Evolutionary conservation across 2,888 invertebrate genomes (phyloP).

Genomic region (Masnerella sp.): DNA sequence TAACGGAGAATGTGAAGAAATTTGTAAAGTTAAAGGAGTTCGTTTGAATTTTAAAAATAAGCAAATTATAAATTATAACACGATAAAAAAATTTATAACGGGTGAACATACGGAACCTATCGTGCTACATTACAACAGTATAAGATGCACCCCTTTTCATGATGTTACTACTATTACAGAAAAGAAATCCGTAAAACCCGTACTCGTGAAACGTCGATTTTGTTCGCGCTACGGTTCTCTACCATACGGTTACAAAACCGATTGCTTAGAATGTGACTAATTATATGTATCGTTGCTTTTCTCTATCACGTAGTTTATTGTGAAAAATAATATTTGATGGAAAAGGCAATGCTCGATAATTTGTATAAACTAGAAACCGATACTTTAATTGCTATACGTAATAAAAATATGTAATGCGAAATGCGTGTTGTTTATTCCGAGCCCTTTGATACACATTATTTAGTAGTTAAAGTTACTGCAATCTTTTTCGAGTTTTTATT

Average conservation of each 20-base stretch:
- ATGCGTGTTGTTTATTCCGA: too few relatives aligned
- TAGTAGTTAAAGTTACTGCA: too few relatives aligned
- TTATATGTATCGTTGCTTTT: too few relatives aligned
- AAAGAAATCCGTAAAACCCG: conserved; percentile 6
- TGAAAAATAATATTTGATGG: too few relatives aligned
- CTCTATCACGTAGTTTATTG: too few relatives aligned
- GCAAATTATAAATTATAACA: conserved; percentile 1
- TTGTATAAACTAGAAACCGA: too few relatives aligned
- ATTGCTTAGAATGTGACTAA: too few relatives aligned
- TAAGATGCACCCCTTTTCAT: conserved; percentile 1
- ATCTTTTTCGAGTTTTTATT: too few relatives aligned
- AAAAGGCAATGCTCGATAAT: too few relatives aligned
- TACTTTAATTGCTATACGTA: too few relatives aligned
- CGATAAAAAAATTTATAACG: not conserved
- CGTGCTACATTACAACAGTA: not conserved
- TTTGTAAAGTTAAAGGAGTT: conserved; percentile 34
- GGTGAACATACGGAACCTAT: not conserved
- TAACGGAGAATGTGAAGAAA: not conserved
- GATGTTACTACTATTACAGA: not conserved
- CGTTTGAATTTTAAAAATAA: conserved; percentile 14
- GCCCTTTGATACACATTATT: too few relatives aligned
- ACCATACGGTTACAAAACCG: conserved; percentile 15
- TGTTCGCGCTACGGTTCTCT: conserved; percentile 3
- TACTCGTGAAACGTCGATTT: not conserved
- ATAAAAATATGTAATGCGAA: too few relatives aligned